Evolutionary conservation across 2,113 vertebrate genomes (phyloP), one percentile per base, ranked within the genome.

Genomic region (Cariama cristata): DNA sequence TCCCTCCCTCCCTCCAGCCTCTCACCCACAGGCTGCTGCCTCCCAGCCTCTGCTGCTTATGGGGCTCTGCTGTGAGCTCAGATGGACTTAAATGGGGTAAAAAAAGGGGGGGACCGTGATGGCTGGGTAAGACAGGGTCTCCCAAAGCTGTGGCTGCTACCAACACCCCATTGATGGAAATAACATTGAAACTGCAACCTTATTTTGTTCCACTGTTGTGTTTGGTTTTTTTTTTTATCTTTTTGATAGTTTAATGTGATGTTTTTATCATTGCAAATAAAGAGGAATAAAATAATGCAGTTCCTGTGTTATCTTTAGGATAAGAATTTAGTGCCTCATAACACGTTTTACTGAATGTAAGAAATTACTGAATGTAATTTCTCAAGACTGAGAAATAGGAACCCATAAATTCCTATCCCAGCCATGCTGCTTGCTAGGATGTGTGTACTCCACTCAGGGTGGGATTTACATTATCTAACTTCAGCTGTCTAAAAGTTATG

Each of bases 1-100:
- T 86, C 11, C 40, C 23, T 71, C 35, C 42, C 26, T 76, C 47
- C 52, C 35, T 50, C 12, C 32, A 30, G 44, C 33, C 62, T 17
- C 74, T 50, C 32, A 30, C 53, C 55, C 59, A 5, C 26, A 16
- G 9, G 15, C 26, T 56, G 73, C 53, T 15, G 81, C 30, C 50
- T 50, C 81, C 38, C 59, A 19, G 63, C 3, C 3, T 26, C 0
- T 2, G 10, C 55, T 38, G 33, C 38, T 32, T 22, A 11, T 0
- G 1, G 27, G 50, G 33, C 21, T 55, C 38, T 83, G 50, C 40
- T 9, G 10, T 2, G 22, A 68, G 56, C n/a, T 63, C 62, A 60
- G 53, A 45, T 42, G 53, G 21, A 14, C 40, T 32, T 44, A 21
- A 8, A 14, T 11, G 1, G 40, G 35, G 20, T 6, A 8, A 66